Evolutionary conservation across 2,113 vertebrate genomes (phyloP).

Genomic region (Leptobrachium ailaonicum): DNA sequence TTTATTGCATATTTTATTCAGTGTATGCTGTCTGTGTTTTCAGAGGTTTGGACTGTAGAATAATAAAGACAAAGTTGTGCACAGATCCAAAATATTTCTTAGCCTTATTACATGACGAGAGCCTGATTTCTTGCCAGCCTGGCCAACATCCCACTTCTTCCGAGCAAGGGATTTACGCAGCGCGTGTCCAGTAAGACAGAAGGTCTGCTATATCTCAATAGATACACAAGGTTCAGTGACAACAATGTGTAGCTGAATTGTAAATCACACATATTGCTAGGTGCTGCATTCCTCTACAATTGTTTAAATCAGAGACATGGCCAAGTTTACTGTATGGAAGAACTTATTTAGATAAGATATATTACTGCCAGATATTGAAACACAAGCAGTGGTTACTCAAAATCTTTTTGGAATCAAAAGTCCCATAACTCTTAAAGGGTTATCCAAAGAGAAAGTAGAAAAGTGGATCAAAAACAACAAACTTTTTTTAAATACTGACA

Average conservation of each 20-base stretch:
- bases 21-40: constrained; percentile 9
- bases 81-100: constrained; percentile 16
- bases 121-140: constrained; percentile 25
- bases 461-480: no score
- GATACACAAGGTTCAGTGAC: background rate
- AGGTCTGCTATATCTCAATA: constrained; percentile 3
- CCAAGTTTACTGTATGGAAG: background rate
- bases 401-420: no score
- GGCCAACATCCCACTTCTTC: constrained; percentile 32
- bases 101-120: constrained; percentile 23
- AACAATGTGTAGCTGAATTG: background rate
- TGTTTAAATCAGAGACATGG: background rate
- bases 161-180: constrained; percentile 13
- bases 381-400: no score
- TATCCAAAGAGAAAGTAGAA: no score
- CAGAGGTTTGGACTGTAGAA: background rate
- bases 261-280: background rate
- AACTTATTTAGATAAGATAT: background rate
- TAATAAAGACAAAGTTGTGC: constrained; percentile 25
- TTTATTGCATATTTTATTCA: constrained; percentile 19
- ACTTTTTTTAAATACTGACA: no score
- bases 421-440: no score
- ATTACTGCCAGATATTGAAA: background rate
- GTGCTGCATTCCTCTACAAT: no score
- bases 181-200: constrained; percentile 11